Percentiles rank a stretch among this genome's conserved stretches.
Conservation (phyloP, 2,797 vertebrate genomes). For the Gallinago solitaria region DNA sequence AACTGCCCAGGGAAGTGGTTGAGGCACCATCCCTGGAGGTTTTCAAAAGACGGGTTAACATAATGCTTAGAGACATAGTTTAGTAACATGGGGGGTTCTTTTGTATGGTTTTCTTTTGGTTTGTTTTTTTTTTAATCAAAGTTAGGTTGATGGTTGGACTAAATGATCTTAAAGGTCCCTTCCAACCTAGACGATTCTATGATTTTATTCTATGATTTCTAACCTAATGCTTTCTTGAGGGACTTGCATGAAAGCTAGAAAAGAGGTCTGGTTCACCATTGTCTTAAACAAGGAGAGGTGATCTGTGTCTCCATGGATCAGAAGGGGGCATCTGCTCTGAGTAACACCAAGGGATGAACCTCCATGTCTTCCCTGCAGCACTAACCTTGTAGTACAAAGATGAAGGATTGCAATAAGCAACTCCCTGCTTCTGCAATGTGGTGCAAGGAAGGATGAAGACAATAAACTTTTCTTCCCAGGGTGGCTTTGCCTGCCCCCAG, state of each 20-base stretch:
- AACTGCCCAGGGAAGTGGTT: no score
- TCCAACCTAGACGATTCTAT: no score
- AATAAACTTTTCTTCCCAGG: background rate
- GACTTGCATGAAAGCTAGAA: background rate
- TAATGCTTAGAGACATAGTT: no score
- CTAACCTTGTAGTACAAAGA: background rate
- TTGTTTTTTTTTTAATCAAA: no score
- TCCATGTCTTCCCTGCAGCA: background rate
- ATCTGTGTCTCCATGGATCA: background rate
- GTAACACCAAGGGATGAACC: background rate
- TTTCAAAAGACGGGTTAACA: no score
- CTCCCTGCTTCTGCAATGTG: accelerated
- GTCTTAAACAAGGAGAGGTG: background rate
- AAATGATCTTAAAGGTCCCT: no score
- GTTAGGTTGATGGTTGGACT: no score
- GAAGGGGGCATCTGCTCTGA: background rate
- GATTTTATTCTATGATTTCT: background rate
- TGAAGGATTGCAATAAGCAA: background rate
- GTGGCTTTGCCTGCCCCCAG: background rate
- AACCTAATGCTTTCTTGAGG: background rate
- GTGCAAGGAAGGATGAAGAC: background rate
- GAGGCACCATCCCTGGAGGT: no score
- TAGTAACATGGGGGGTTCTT: no score
- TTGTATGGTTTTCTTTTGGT: no score
- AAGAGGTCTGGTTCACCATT: background rate